These are phyloP conservation scores for Microcebus tavaratra DNA, from an alignment of 2,113 vertebrate genomes.

Conservation along the genomic window DNA sequence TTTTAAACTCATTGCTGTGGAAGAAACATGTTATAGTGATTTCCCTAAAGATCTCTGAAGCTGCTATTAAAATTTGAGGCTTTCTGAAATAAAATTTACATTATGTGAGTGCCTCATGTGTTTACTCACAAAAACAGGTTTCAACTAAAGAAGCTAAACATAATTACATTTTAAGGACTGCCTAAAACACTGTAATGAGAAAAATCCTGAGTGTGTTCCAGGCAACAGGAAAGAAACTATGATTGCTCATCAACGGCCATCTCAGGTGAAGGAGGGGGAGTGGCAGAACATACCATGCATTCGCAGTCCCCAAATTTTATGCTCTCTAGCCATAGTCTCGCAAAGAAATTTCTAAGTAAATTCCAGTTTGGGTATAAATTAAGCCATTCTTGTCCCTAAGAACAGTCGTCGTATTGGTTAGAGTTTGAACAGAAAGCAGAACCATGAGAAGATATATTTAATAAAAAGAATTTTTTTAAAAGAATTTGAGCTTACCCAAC, in stretches of 20 bases:
- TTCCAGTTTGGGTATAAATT: neutral
- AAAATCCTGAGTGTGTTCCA: neutral
- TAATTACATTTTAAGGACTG: neutral
- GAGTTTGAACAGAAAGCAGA: neutral
- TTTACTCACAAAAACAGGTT: neutral
- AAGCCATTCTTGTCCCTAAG: neutral
- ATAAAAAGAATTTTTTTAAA: neutral
- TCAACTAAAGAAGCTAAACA: neutral
- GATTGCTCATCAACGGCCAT: neutral
- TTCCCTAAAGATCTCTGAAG: neutral
- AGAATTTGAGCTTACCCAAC: neutral
- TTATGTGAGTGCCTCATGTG: neutral
- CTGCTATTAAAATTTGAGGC: neutral
- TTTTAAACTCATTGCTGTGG: neutral
- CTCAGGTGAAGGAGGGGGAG: neutral
- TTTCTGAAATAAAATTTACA: conserved; percentile 15
- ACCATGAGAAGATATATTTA: neutral
- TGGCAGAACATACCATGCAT: neutral
- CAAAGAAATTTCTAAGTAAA: neutral
- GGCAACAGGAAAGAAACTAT: neutral
- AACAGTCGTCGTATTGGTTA: neutral
- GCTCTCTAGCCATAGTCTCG: neutral
- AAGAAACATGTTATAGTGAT: neutral
- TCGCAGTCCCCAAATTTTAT: neutral
- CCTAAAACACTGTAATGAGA: neutral